Conservation (phyloP, 2,888 invertebrate genomes). For the Mimachlamys varia region DNA sequence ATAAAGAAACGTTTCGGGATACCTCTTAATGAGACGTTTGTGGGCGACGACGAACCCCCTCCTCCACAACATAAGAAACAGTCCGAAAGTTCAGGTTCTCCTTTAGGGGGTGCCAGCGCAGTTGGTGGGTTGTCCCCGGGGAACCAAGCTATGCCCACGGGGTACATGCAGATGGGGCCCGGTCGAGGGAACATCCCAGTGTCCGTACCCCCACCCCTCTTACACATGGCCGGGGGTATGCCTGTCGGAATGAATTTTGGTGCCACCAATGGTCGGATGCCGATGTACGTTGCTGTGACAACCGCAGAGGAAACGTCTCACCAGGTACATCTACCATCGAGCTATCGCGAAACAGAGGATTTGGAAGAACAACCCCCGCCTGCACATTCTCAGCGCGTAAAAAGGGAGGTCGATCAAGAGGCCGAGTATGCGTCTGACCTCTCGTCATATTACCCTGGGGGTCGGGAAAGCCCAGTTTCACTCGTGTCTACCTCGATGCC, state of each 20-base stretch:
- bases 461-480: background rate
- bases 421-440: background rate
- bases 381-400: conserved; percentile 39
- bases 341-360: conserved; percentile 24
- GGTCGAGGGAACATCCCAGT: background rate
- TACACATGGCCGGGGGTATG: conserved; percentile 1
- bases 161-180: background rate
- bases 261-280: conserved; percentile 43
- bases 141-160: background rate
- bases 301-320: conserved; percentile 36
- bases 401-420: background rate
- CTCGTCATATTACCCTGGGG: background rate
- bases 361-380: conserved; percentile 38
- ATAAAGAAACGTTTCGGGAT: conserved; percentile 90
- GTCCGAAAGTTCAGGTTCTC: background rate
- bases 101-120: background rate
- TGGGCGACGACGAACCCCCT: conserved; percentile 52
- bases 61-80: conserved; percentile 25
- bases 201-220: conserved; percentile 22
- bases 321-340: conserved; percentile 1
- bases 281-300: conserved; percentile 46
- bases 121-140: conserved; percentile 17
- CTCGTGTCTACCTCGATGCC: background rate
- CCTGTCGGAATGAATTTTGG: conserved; percentile 48
- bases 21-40: conserved; percentile 66